Evolutionary conservation across 1,140 invertebrate genomes (phyloP).

Genomic region (Drosophila dunni): DNA sequence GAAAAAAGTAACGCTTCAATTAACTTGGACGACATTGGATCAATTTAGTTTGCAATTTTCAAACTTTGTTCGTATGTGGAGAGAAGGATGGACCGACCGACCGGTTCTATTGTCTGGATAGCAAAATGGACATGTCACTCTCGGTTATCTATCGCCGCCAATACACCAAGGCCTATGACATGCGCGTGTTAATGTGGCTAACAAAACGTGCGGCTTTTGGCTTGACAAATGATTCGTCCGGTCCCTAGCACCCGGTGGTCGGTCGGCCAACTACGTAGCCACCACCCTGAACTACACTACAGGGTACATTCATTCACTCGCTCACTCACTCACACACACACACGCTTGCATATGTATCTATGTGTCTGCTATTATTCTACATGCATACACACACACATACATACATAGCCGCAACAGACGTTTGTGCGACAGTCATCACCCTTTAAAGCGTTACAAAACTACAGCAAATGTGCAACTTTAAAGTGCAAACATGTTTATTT

Average conservation of each 20-base stretch:
- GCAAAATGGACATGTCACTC: slow-evolving; percentile 1
- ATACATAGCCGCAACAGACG: slow-evolving; percentile 2
- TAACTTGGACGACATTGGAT: not conserved
- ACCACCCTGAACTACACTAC: slow-evolving; percentile 5
- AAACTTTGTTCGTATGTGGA: not conserved
- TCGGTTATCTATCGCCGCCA: slow-evolving; percentile 8
- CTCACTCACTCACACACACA: slow-evolving; percentile 23
- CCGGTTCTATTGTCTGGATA: not conserved
- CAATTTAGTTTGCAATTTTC: not conserved
- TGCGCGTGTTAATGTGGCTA: slow-evolving; percentile 3
- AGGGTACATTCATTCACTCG: slow-evolving; percentile 17
- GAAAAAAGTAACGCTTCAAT: not conserved
- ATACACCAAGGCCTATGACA: slow-evolving; percentile 10
- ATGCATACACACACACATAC: slow-evolving; percentile 17
- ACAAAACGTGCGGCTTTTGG: not conserved
- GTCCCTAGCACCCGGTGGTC: slow-evolving; percentile 11
- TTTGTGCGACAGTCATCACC: not conserved
- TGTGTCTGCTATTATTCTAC: slow-evolving; percentile 20
- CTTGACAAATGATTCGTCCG: slow-evolving; percentile 12
- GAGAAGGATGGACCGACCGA: not conserved
- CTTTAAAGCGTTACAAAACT: slow-evolving; percentile 1
- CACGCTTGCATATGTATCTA: slow-evolving; percentile 29
- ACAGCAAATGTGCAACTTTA: not conserved
- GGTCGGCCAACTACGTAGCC: slow-evolving; percentile 9
- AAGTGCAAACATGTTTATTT: not conserved